Evolutionary conservation across 64 coral and sea anemone species (phyloP), one percentile per base, ranked within the genome.

Genomic region (Montipora cactus): DNA sequence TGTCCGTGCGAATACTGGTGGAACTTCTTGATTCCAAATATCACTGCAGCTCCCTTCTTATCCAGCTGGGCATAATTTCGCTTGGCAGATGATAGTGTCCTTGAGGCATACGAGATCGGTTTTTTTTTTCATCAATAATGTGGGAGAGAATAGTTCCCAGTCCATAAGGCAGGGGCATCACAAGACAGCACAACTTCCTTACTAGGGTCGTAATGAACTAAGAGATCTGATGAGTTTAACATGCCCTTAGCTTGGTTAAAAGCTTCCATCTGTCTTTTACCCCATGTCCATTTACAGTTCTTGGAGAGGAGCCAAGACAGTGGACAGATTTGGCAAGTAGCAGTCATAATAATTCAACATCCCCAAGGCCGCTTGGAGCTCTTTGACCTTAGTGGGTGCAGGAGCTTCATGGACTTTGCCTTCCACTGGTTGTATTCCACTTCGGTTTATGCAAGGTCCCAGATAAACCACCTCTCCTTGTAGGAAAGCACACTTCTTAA

Each of bases 321-420:
- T 89, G 20, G 87, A 89, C 28, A 89, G 55, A 44, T 89, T 68
- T 15, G 83, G 67, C n/a, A 89, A 61, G 58, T 59, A 90, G 5
- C 72, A 46, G 44, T 15, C 77, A 68, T 79, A 79, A 47, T 79
- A 90, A 70, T 90, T 75, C 8, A 75, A 75, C 73, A 46, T 75
- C 7, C 73, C 73, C 23, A 75, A 12, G 25, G 46, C 44, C 0
- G 88, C 66, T 51, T 88, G 62, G 15, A 79, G 75, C 50, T 90
- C 88, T 46, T 61, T 67, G 51, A 90, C 88, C 66, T 90, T 79
- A 44, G 46, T 70, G 2, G 75, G 88, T 0, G 53, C 51, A 7
- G 74, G 46, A 0, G 75, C 59, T 13, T 89, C 23, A 6, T 12
- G 53, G 16, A 78, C 76, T 59, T 90, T 79, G 28, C 14, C 20